Evolutionary conservation across 2,113 vertebrate species (phyloP), one percentile per base, ranked within the genome.

Genomic region (Triplophysa dalaica): DNA sequence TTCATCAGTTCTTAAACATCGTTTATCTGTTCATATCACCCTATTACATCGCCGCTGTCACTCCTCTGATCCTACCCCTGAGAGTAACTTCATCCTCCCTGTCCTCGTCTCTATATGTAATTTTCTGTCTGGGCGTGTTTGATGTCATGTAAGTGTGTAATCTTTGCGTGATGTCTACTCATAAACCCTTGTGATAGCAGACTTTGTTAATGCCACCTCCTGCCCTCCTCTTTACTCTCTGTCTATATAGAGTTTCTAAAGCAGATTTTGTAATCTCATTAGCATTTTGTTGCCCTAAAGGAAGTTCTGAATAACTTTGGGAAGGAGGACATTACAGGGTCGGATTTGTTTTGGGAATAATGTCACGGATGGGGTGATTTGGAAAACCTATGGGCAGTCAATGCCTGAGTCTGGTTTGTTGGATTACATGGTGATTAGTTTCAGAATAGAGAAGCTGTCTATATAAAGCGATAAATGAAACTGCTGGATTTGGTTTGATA

Each of bases 371-470:
- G 73, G 41, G 65, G 62, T 33, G 24, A 63, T 52, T 77, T 77
- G 26, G 19, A 77, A 52, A 45, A 33, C 75, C 45, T 21, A n/a
- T 58, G 54, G 54, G 8, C 54, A 58, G 54, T 21, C 21, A 21
- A 58, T 10, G n/a, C 19, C 54, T 21, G 43, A 38, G 45, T 43
- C 22, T 48, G 24, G 22, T 63, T 50, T 63, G 21, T 75, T 1
- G 62, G 62, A 77, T 77, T 77, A 64, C n/a, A 77, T 6, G 24
- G 45, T 77, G 75, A 77, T 77, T 65, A 52, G 26, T 75, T 65
- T 65, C 29, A 38, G 19, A 21, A 77, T 77, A 8, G 8, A 13
- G 48, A 77, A 65, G 72, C 72, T 75, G 38, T 75, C 58, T 21
- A 76, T 65, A 54, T 76, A 76, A 76, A 61, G 1, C 61, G 41